Base-by-base conservation (phyloP, 92 coral and sea anemone genomes). In the Epizoanthus scotinus region DNA sequence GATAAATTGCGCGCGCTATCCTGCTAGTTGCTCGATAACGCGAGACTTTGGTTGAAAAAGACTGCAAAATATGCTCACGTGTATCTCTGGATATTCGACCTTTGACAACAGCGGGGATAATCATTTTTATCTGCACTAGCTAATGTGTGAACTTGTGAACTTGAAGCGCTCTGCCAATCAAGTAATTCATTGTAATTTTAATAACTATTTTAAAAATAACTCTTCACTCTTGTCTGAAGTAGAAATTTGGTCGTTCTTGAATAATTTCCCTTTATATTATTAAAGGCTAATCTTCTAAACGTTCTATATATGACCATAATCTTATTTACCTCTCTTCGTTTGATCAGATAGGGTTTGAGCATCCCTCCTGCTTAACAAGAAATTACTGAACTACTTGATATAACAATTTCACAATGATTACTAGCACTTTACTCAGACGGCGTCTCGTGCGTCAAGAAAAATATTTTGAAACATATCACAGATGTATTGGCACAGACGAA, bases 91-190 rank as follows among this genome's bases (percentile, higher is more conserved):
- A 7, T 58, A 59, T 75, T 75, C 68, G 19, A 58, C 66, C 54
- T 59, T 22, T 28, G 60, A 24, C 52, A 12, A 31, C 21, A 31
- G 36, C 56, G 5, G 8, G 63, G 61, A 15, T 75, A 58, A 75
- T 75, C 81, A 34, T 36, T 59, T 36, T 44, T 44, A 44, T 44
- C 52, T 44, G 52, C 52, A 38, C 55, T 12, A 59, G 27, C 67
- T 58, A 10, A 75, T 75, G 81, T 59, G 68, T 75, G 81, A 75
- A 75, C 81, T 75, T 75, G 68, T 75, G 81, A 75, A 75, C 81
- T 75, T 54, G 44, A 75, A 34, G 58, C 68, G 21, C 17, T 22
- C 42, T 0, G 0, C 29, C 69, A 63, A 28, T 63, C 47, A n/a
- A 29, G 19, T 20, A 64, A 19, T 34, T 34, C 40, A 34, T 64